Base-by-base conservation (phyloP, 1,140 invertebrate species). In the Physella acuta region DNA sequence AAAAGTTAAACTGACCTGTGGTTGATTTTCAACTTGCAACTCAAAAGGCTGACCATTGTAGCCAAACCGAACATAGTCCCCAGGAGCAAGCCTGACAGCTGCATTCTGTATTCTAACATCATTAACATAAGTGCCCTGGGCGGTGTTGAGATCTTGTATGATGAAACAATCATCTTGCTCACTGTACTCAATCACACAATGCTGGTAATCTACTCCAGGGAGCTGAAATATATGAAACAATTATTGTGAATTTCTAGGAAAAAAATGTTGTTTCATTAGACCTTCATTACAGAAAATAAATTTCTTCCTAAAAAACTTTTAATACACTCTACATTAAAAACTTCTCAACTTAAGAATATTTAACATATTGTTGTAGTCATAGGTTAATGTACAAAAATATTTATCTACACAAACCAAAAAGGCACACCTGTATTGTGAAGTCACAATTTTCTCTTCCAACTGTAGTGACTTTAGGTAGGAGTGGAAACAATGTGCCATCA, bases 61-160 rank as follows among this genome's bases (percentile, higher is more conserved):
- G 44, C 85, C 84, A 75, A 86, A 85, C 67, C 79, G 76, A 36
- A 86, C 75, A 26, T 79, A 70, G 68, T 86, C 85, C 36, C 79
- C 77, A n/a, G 82, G 79, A 53, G 79, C 78, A 3, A 86, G 71
- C 63, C 83, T 71, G 3, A 86, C 83, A 60, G 82, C 79, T 14
- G 84, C 82, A 76, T 85, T 86, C 68, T 86, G 84, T 53, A 86
- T 76, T 31, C 82, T 72, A 33, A 80, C 81, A 68, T 86, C 82
- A 71, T 86, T 85, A 0, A 86, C 81, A 74, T 84, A 85, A 8
- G 83, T 86, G 28, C 85, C 85, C 61, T 83, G 80, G 24, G 77
- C 75, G 17, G 82, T 80, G 73, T 85, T 85, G 31, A 86, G 72
- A 72, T 86, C 85, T 73, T 85, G 81, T 20, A 86, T 65, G 8